Percentiles rank a stretch among this genome's conserved stretches.
These are phyloP conservation scores for Gnatocerus cornutus DNA, from an alignment of 2,888 invertebrate species.

Conservation along the genomic window DNA sequence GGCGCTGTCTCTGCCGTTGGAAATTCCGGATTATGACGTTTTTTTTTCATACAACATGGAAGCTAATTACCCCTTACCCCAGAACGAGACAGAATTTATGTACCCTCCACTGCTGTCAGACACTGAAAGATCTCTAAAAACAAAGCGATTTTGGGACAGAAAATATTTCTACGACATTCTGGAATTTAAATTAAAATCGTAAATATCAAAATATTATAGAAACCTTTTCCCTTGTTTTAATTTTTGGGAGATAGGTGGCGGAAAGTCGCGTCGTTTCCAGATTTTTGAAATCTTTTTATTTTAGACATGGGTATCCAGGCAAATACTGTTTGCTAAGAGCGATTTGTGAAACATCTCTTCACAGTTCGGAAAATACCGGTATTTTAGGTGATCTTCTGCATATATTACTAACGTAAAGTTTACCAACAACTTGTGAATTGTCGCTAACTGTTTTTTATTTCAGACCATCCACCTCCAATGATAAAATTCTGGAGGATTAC, in stretches of 20 bases:
- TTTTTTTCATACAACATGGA: slow-evolving; percentile 85
- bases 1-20: slow-evolving; percentile 81
- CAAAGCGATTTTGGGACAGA: slow-evolving; percentile 53
- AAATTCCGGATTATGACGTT: slow-evolving; percentile 79
- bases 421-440: slow-evolving; percentile 31
- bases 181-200: slow-evolving; percentile 63
- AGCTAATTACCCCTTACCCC: slow-evolving; percentile 77
- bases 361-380: slow-evolving; percentile 59
- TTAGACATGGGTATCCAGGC: slow-evolving; percentile 78
- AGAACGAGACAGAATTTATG: slow-evolving; percentile 69
- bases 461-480: slow-evolving; percentile 79
- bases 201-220: slow-evolving; percentile 47
- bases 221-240: not conserved
- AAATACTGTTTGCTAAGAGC: slow-evolving; percentile 80
- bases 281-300: slow-evolving; percentile 57
- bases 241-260: too few relatives aligned
- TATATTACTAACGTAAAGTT: slow-evolving; percentile 62
- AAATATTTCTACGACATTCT: slow-evolving; percentile 60
- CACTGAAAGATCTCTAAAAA: slow-evolving; percentile 40
- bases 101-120: slow-evolving; percentile 61
- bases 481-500: slow-evolving; percentile 56
- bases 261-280: too few relatives aligned
- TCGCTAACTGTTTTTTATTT: slow-evolving; percentile 44
- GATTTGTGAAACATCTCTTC: slow-evolving; percentile 80
- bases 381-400: slow-evolving; percentile 63